Conservation (phyloP, 1,140 invertebrate species). For the Oncopeltus fasciatus region DNA sequence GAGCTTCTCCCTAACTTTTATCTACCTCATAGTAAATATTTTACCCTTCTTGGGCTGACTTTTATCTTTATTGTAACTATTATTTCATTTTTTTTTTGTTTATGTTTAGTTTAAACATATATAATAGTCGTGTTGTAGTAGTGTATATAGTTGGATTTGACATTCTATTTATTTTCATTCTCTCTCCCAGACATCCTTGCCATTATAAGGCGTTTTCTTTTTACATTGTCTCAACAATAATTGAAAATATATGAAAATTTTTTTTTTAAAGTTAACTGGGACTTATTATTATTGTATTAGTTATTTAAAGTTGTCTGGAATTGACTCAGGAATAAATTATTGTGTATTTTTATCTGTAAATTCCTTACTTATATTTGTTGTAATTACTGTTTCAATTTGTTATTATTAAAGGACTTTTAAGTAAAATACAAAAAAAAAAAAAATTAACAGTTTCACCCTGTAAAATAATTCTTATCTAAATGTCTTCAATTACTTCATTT, state of each 20-base stretch:
- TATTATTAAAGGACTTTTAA: neutral
- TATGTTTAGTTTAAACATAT: no score
- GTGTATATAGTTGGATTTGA: neutral
- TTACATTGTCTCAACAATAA: neutral
- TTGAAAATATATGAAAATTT: neutral
- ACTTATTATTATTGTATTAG: neutral
- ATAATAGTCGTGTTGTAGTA: no score
- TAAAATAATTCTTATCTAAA: neutral
- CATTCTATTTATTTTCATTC: neutral
- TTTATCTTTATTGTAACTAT: neutral
- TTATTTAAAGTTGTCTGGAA: neutral
- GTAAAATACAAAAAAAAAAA: neutral
- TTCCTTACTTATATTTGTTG: neutral
- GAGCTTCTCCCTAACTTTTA: neutral
- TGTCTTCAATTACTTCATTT: neutral
- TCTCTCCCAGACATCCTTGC: neutral
- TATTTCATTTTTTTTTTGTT: neutral
- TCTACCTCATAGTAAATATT: slow-evolving; percentile 9
- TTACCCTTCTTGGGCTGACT: neutral
- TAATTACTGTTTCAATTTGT: neutral
- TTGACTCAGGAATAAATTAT: neutral
- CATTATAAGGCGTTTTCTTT: neutral
- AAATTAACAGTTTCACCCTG: neutral
- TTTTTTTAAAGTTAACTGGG: neutral
- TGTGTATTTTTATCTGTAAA: slow-evolving; percentile 5